A percentile compares a stretch with the other conserved stretches of the same genome.
phyloP scores from a whole-genome alignment of 2,888 invertebrate species.

The Leucozona laternaria region DNA sequence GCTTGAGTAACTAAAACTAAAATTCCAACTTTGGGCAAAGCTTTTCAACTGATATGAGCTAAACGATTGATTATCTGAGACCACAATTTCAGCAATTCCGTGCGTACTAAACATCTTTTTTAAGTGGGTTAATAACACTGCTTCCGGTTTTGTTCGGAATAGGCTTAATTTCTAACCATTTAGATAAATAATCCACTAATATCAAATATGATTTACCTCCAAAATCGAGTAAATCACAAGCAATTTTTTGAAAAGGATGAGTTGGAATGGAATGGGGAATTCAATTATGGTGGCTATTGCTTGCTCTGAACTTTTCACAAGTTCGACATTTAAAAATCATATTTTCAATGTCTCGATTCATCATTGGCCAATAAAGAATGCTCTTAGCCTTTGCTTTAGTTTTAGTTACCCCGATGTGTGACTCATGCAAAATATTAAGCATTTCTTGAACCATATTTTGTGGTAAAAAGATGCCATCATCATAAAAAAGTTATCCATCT shows the following conservation, averaged over 20 bases:
- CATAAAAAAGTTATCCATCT: conserved; percentile 23
- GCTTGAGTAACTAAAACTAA: too few species aligned
- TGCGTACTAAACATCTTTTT: background rate
- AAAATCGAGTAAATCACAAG: background rate
- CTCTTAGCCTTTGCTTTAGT: conserved; percentile 16
- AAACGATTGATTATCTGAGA: too few species aligned
- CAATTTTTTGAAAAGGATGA: too few species aligned
- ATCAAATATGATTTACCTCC: background rate
- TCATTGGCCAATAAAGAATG: conserved; percentile 21
- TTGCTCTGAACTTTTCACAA: conserved; percentile 11
- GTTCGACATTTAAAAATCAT: too few species aligned
- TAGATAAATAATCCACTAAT: background rate
- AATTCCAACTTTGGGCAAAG: too few species aligned
- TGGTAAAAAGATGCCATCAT: conserved; percentile 23
- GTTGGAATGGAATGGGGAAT: background rate
- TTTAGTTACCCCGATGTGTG: conserved; percentile 6
- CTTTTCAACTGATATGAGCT: too few species aligned
- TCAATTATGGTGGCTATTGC: conserved; percentile 3
- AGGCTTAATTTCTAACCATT: background rate
- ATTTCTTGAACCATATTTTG: conserved; percentile 5
- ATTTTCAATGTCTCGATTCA: too few species aligned
- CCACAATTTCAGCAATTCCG: background rate
- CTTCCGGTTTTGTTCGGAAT: too few species aligned
- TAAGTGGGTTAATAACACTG: background rate
- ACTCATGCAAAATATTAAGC: conserved; percentile 1